Evolutionary conservation across 92 coral and sea anemone genomes (phyloP), one percentile per base, ranked within the genome.

Genomic region (Phenganax stokvisi): DNA sequence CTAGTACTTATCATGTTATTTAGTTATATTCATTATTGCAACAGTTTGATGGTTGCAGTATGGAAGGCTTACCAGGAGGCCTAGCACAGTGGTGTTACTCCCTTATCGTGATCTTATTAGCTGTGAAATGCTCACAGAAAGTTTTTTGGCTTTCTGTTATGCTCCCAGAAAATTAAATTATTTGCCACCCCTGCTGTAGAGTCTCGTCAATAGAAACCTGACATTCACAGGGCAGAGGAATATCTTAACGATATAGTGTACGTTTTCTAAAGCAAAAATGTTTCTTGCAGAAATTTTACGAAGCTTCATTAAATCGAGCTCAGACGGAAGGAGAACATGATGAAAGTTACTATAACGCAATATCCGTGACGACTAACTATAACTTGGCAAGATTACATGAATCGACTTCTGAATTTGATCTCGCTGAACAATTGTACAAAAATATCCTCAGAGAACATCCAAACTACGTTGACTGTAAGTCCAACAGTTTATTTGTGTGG

Each of bases 381-480:
- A 96, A 96, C 87, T 83, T 96, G 76, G 92, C 99, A 12, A 91
- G 99, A 12, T 90, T 96, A 15, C 93, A 92, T 55, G 99, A 96
- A 78, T 89, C 99, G 27, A 72, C 90, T 86, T 96, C 97, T 57
- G 99, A 92, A 80, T 90, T 90, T 77, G 99, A 96, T 80, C 89
- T 92, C 60, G 99, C 90, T 17, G 97, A 96, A 77, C 92, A 88
- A 56, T 82, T 96, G 55, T 96, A 92, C 80, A 96, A 96, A 77
- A 92, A 92, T 85, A 96, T 96, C 62, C 89, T 96, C 55, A 90
- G 97, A 83, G 99, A 92, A 57, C 99, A 96, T 83, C 99, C 99
- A 0, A 96, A 96, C 89, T 96, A 96, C 77, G 99, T 96, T 12
- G 99, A 96, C 86, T 96, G 98, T 94, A 89, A 92, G 99, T 94